Percentiles rank a stretch among this genome's conserved stretches.
Evolutionary conservation across 2,113 vertebrate genomes (phyloP).

Genomic region (Podiceps cristatus): DNA sequence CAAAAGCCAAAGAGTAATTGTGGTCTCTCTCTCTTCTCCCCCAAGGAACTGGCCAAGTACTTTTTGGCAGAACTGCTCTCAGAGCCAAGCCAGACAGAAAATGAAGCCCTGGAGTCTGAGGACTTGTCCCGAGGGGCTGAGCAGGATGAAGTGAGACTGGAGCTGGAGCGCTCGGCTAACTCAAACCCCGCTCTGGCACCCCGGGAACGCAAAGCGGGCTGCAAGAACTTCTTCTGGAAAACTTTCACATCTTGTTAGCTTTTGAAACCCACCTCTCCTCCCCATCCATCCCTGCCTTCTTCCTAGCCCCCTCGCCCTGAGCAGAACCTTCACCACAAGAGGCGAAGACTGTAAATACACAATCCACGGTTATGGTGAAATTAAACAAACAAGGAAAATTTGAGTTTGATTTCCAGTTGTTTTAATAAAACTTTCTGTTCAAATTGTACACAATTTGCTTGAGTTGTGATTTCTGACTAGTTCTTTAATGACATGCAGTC

Average conservation of each 20-base stretch:
- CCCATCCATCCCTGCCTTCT: conserved; percentile 3
- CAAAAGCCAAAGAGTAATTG: not conserved
- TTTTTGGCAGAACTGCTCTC: conserved; percentile 90
- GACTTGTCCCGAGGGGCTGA: conserved; percentile 83
- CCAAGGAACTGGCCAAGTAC: conserved; percentile 89
- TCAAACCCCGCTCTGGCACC: conserved; percentile 87
- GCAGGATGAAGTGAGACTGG: conserved; percentile 86
- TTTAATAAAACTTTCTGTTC: conserved; percentile 77
- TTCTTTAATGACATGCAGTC: conserved; percentile 45
- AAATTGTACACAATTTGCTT: conserved; percentile 72
- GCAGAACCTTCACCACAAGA: conserved; percentile 70
- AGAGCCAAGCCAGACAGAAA: conserved; percentile 92
- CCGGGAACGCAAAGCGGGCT: conserved; percentile 95
- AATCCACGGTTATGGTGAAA: conserved; percentile 80
- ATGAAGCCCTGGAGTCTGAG: conserved; percentile 90
- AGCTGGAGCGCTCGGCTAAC: conserved; percentile 89
- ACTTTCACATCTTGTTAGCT: conserved; percentile 98
- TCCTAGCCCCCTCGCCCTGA: conserved; percentile 21
- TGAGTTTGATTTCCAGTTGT: conserved; percentile 74
- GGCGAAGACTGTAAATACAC: conserved; percentile 83
- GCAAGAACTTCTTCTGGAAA: conserved; percentile 99
- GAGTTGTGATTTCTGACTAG: conserved; percentile 73
- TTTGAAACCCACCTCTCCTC: not conserved
- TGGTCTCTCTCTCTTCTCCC: not conserved
- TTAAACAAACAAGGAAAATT: conserved; percentile 62